These are phyloP conservation scores for Passer montanus DNA, from an alignment of 2,113 vertebrate species.

Conservation along the genomic window DNA sequence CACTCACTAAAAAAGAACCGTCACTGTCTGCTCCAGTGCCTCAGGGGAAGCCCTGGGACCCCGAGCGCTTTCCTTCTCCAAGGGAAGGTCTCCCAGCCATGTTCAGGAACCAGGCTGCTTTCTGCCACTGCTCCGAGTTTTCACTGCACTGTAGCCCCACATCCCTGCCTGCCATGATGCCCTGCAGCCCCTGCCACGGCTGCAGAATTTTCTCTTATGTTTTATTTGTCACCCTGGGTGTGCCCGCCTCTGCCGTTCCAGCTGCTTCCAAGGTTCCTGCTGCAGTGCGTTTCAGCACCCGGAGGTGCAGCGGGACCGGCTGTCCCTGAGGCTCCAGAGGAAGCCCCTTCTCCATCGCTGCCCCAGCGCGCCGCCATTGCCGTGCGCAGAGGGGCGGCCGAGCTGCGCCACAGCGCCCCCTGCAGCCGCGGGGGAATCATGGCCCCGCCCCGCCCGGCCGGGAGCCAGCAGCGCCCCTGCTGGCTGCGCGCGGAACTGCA, in stretches of 20 bases:
- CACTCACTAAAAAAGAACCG: background rate
- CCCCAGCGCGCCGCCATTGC: background rate
- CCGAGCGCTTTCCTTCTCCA: accelerated
- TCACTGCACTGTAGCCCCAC: accelerated
- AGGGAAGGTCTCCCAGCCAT: accelerated
- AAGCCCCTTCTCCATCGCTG: background rate
- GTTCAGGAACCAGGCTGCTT: background rate
- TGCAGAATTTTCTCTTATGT: too few species aligned
- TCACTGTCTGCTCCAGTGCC: background rate
- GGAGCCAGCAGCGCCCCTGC: background rate
- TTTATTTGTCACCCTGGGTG: background rate
- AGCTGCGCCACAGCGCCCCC: background rate
- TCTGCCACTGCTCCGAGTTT: background rate
- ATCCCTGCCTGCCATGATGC: accelerated
- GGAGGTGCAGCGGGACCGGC: background rate
- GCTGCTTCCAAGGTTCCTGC: background rate
- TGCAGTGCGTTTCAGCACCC: background rate
- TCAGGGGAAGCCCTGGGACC: background rate
- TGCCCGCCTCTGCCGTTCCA: accelerated
- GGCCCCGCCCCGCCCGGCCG: background rate
- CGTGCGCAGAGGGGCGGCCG: background rate
- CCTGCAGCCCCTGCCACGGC: accelerated
- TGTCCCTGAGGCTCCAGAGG: background rate
- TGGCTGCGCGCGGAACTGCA: background rate
- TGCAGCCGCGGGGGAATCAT: background rate